Conservation (phyloP, 2,888 invertebrate species). For the Pheosia gnoma region DNA sequence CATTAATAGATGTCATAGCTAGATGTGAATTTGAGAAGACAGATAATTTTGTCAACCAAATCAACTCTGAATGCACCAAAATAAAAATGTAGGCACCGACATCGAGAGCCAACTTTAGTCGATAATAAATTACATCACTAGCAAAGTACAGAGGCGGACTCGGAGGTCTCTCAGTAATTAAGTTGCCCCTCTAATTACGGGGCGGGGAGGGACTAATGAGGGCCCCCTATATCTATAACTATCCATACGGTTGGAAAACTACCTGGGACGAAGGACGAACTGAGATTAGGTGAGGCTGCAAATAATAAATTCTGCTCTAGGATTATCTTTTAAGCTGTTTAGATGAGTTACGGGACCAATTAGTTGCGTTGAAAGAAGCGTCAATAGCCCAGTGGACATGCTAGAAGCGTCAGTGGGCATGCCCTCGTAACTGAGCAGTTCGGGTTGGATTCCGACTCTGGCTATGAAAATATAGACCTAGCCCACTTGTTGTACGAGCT, state of each 20-base stretch:
- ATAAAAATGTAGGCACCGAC: too few species aligned
- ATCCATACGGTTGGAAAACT: background rate
- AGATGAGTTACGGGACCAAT: background rate
- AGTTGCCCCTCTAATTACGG: conserved; percentile 45
- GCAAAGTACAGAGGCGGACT: background rate
- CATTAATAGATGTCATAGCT: too few species aligned
- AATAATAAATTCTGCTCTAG: conserved; percentile 4
- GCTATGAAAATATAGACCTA: too few species aligned
- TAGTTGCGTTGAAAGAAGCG: background rate
- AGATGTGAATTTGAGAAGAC: too few species aligned
- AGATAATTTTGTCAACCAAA: background rate
- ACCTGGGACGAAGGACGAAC: background rate
- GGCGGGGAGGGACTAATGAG: conserved; percentile 40
- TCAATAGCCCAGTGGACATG: background rate
- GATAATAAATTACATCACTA: conserved; percentile 1
- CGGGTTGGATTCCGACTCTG: too few species aligned
- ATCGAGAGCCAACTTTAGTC: background rate
- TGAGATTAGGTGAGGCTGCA: background rate
- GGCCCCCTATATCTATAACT: background rate
- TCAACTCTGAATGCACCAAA: too few species aligned
- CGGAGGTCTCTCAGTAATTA: conserved; percentile 33
- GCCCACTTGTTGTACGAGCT: too few species aligned
- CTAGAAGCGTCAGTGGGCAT: background rate
- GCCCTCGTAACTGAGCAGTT: too few species aligned
- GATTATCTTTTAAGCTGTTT: conserved; percentile 1